Base-by-base conservation (phyloP, 1,140 invertebrate genomes). In the Musca domestica region DNA sequence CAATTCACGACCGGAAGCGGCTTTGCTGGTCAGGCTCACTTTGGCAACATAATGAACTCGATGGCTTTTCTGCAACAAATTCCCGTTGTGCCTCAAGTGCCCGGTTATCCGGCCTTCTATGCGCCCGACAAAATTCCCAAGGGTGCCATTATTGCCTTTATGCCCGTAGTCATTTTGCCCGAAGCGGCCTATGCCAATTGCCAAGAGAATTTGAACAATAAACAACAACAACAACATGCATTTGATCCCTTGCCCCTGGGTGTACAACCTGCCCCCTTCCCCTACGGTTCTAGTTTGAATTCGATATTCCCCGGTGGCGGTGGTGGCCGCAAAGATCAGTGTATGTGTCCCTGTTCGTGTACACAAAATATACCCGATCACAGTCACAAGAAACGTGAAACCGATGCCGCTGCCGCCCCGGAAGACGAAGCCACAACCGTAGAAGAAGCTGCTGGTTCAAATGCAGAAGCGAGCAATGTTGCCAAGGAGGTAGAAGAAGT, bases 161-260 rank as follows among this genome's bases (percentile, higher is more conserved):
- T 88, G 70, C 87, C 87, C 4, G 85, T 88, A 22, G 82, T 88
- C 15, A 87, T 87, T 67, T 83, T 86, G 73, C 87, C 87, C 15
- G 85, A 86, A 66, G 75, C 73, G 56, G 78, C 74, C 51, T 77
- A 80, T 67, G 58, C 70, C 19, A 77, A 71, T 64, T 78, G 77
- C 67, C 70, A 76, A 9, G 49, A 68, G 4, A 67, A 64, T 51
- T 22, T 52, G 3, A 69, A 65, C 14, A 22, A 56, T 14, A 10
- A 46, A 14, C 61, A 74, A 49, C 71, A 74, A 48, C 73, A 41
- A 10, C 34, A 41, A 41, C 5, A n/a, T n/a, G n/a, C 67, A 66
- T 61, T 77, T 56, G 76, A 79, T 73, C 72, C 75, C 19, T 75
- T 76, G 71, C 75, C 78, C 46, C 67, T 80, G 68, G 78, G 78